Base-by-base conservation (phyloP, 2,888 invertebrate genomes). In the Idaea straminata region DNA sequence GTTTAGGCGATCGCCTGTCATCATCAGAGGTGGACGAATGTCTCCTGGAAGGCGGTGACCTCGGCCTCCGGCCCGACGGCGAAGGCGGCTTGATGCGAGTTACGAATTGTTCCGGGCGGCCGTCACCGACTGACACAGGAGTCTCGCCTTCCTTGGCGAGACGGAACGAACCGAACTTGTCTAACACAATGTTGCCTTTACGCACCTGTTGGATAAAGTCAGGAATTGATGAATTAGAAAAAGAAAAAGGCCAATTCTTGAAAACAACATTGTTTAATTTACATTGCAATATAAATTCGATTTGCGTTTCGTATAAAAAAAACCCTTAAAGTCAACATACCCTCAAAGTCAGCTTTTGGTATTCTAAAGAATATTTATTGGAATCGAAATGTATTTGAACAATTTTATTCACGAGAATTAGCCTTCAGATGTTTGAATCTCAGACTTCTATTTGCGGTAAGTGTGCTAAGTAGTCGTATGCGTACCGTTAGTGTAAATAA, bases 161-260 rank as follows among this genome's bases (percentile, higher is more conserved):
- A 0, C 96, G 94, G 89, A 96, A 94, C 72, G 95, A 95, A 0
- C 96, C 96, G 80, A 96, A 96, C 85, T 96, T 96, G 84, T 96
- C 96, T 71, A 96, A 86, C 16, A 96, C 95, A 65, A 95, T 94
- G 78, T 92, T 92, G 75, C 91, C 92, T 75, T 93, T 93, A 74
- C 84, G 95, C 82, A 79, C 94, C 94, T 81, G 88, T 35, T 63
- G 2, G 2, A 64, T 4, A 6, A 6, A 36, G 5, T 7, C 36
- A 35, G 61, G 6, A 34, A 47, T 59, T 63, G 6, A 0, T 5
- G 59, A 61, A 47, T 34, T 25, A 57, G 57, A n/a, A 13, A 57
- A 5, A 5, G 57, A 60, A 5, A 59, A 25, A 25, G 25, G 25
- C 25, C 1, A 25, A 2, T 2, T 25, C 25, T 25, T 3, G 25